Conservation (phyloP, 2,113 vertebrate genomes). For the Circaetus cinerascens region DNA sequence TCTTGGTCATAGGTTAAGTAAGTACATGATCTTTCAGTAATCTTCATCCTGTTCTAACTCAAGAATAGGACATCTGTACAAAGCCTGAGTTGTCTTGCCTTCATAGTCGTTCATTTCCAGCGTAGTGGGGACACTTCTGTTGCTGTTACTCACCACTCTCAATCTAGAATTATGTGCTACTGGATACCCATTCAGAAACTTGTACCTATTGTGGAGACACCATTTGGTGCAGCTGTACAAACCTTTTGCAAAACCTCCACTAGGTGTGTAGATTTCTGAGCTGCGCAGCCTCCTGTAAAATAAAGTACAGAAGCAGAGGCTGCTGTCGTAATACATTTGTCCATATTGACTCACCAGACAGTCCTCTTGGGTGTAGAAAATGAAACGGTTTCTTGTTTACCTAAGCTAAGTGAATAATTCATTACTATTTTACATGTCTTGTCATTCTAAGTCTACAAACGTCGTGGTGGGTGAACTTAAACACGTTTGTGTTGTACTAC, state of each 20-base stretch:
- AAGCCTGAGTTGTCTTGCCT: background rate
- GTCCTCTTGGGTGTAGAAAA: background rate
- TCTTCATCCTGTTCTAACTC: background rate
- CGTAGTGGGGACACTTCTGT: accelerated
- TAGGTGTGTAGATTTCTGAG: background rate
- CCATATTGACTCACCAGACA: accelerated
- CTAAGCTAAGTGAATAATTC: background rate
- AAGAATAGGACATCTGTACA: background rate
- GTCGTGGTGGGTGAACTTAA: background rate
- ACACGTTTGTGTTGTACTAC: background rate
- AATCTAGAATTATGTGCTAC: background rate
- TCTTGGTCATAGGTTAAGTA: background rate
- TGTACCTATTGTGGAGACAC: accelerated
- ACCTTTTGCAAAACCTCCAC: background rate
- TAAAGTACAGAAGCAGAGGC: background rate
- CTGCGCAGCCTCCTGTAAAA: background rate
- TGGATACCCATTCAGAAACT: background rate
- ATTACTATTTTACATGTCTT: background rate
- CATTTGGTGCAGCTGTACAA: background rate
- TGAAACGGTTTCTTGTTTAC: background rate
- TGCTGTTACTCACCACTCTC: background rate
- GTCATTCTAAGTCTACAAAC: background rate
- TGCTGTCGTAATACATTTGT: background rate
- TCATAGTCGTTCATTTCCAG: background rate
- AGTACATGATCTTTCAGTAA: background rate